phyloP scores from a whole-genome alignment of 1,140 invertebrate genomes.

The Rhynchophorus ferrugineus region DNA sequence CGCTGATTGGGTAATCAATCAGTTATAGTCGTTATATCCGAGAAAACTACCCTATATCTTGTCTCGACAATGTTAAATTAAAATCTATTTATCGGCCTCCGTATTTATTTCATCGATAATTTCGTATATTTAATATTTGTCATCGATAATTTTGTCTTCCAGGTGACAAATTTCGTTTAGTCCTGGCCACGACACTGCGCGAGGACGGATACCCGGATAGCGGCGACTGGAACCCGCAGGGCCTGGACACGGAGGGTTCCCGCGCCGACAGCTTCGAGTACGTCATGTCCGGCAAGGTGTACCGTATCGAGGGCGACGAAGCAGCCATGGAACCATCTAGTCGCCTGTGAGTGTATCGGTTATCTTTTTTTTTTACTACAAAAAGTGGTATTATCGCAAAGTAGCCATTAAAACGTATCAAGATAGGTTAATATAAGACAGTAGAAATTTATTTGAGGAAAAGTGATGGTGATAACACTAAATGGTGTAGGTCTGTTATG shows the following conservation, averaged over 20 bases:
- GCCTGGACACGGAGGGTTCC: conserved; percentile 70
- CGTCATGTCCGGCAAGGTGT: conserved; percentile 99
- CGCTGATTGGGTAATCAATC: too few relatives aligned
- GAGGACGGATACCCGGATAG: conserved; percentile 96
- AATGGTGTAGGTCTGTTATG: too few relatives aligned
- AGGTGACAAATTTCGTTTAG: conserved; percentile 89
- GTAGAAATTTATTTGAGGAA: too few relatives aligned
- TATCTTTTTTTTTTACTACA: neutral
- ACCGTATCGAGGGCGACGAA: conserved; percentile 96
- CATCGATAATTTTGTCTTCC: conserved; percentile 26
- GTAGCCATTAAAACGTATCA: too few relatives aligned
- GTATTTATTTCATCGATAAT: too few relatives aligned
- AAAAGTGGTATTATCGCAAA: too few relatives aligned
- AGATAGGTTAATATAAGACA: too few relatives aligned
- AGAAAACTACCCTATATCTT: too few relatives aligned
- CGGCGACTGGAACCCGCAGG: conserved; percentile 85
- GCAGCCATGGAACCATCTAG: conserved; percentile 77
- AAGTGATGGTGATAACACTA: too few relatives aligned
- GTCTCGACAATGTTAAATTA: too few relatives aligned
- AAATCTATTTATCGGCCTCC: too few relatives aligned
- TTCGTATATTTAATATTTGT: neutral
- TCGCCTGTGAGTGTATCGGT: conserved; percentile 59
- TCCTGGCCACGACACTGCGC: conserved; percentile 87
- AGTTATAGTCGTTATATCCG: too few relatives aligned
- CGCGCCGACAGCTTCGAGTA: conserved; percentile 97